Evolutionary conservation across 2,113 vertebrate species (phyloP), one percentile per base, ranked within the genome.

Genomic region (Cyprinodon brontotheroides): DNA sequence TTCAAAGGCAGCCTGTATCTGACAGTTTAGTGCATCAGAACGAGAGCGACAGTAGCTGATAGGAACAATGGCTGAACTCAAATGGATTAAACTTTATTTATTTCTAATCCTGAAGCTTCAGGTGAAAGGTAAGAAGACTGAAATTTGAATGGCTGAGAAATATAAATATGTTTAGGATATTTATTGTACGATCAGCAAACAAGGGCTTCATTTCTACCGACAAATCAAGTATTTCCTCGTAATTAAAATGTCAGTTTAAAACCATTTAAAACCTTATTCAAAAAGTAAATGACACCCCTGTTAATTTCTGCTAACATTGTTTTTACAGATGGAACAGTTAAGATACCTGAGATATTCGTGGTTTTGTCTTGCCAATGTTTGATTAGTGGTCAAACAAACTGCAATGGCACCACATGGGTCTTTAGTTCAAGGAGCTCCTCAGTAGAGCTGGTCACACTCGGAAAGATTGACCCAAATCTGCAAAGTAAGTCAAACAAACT

Each of bases 401-500:
- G 48, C 14, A n/a, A 57, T 57, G 50, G 50, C 10, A 57, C 50
- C 9, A 10, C 8, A 57, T 57, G 50, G 50, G 7, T 57, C 50
- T 57, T 17, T 0, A 57, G 50, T 57, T 2, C 0, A 2, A n/a
- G 14, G 5, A 57, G 2, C 0, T 0, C 2, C 20, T n/a, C 50
- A 57, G 50, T 57, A n/a, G 50, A 57, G 20, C 50, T 57, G 50
- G 50, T 57, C 9, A 10, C 0, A 10, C 50, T 57, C 17, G 50
- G 50, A 57, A 0, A 57, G 20, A 14, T 57, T 57, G 43, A 7
- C 43, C 3, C 7, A 1, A 3, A 57, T 2, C 17, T 3, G 1
- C 50, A 57, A 20, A 9, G 17, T n/a, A 57, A 57, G 10, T n/a
- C 17, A 8, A 9, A 57, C 50, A 57, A 14, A 57, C 50, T 57